Evolutionary conservation across 2,113 vertebrate species (phyloP).

Genomic region (Gobius niger): DNA sequence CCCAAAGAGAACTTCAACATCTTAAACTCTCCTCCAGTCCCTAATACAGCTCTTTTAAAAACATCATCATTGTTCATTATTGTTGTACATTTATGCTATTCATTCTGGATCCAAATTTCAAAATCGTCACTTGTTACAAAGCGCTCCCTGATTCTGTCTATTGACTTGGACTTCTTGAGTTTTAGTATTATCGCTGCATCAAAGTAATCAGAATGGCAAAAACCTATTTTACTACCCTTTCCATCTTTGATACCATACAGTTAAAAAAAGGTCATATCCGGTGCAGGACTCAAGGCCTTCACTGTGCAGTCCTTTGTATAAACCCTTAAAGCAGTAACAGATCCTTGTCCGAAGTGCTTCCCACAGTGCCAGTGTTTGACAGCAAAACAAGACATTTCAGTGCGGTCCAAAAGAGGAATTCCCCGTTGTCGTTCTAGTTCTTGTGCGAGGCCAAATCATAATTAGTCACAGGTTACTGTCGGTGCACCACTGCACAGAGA

Average conservation of each 20-base stretch:
- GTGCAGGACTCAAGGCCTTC: slow-evolving; percentile 18
- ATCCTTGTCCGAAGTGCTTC: slow-evolving; percentile 37
- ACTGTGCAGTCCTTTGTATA: slow-evolving; percentile 17
- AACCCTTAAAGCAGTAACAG: slow-evolving; percentile 17
- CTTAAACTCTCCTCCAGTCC: background rate
- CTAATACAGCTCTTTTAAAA: background rate
- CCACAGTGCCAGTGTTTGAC: slow-evolving; percentile 35
- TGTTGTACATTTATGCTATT: background rate
- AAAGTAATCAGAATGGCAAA: background rate
- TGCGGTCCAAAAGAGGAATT: slow-evolving; percentile 61
- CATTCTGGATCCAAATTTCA: background rate
- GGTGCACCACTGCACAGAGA: slow-evolving; percentile 38
- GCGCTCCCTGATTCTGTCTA: no score
- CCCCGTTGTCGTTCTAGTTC: slow-evolving; percentile 54
- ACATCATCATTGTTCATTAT: background rate
- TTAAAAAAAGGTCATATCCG: background rate
- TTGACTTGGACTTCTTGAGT: no score
- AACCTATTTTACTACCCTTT: background rate
- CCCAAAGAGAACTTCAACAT: background rate
- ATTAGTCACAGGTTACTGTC: slow-evolving; percentile 70
- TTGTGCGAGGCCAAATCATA: slow-evolving; percentile 65
- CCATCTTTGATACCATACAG: no score
- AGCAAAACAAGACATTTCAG: slow-evolving; percentile 64
- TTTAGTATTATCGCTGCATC: no score
- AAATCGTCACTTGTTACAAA: no score